phyloP scores from a whole-genome alignment of 1,140 invertebrate genomes.

The Eupeodes corollae region DNA sequence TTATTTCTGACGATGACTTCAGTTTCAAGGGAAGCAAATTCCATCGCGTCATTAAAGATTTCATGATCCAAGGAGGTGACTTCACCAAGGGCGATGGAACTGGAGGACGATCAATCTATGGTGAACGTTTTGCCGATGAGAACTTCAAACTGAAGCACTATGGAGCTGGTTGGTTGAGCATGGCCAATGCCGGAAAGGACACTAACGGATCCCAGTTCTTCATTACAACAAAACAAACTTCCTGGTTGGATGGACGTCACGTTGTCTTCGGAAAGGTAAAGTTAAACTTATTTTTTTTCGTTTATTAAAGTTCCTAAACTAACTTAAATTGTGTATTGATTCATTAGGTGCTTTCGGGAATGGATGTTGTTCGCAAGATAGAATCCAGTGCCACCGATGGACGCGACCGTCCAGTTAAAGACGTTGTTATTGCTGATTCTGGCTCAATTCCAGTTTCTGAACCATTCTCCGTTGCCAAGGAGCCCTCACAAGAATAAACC shows the following conservation, averaged over 20 bases:
- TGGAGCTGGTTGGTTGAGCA: constrained; percentile 90
- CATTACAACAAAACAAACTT: constrained; percentile 81
- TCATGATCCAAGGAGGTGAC: constrained; percentile 93
- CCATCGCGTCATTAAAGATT: constrained; percentile 86
- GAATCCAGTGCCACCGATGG: constrained; percentile 62
- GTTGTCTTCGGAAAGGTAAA: constrained; percentile 87
- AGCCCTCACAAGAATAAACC: too few relatives aligned
- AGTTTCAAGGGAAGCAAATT: constrained; percentile 79
- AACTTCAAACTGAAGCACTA: constrained; percentile 98
- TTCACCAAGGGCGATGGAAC: constrained; percentile 88
- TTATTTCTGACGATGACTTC: constrained; percentile 1
- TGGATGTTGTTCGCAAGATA: constrained; percentile 75
- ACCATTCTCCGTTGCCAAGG: constrained; percentile 67
- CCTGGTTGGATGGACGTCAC: constrained; percentile 93
- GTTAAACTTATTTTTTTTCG: constrained; percentile 1
- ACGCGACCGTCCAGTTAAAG: constrained; percentile 65
- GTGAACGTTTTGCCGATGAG: constrained; percentile 86
- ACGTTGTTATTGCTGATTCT: constrained; percentile 67
- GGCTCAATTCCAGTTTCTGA: constrained; percentile 56
- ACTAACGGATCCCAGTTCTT: constrained; percentile 99
- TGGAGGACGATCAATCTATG: constrained; percentile 87
- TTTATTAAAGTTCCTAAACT: background rate
- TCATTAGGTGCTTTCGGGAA: constrained; percentile 23
- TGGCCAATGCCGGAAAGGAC: constrained; percentile 93
- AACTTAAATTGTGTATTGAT: too few relatives aligned